Base-by-base conservation (phyloP, 1,140 invertebrate genomes). In the Sycophaga agraensis region DNA sequence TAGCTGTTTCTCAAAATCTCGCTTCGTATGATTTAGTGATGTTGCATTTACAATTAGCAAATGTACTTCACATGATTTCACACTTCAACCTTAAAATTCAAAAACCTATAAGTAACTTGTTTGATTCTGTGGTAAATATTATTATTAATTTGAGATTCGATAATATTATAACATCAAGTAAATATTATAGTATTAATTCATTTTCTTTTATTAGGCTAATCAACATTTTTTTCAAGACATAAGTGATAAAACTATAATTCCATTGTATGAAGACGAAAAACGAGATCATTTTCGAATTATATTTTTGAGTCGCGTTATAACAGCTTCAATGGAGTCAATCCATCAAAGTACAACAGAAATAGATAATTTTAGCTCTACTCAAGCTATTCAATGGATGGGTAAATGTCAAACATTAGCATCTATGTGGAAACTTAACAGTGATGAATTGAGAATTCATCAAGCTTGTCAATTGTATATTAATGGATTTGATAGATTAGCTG, bases 381-480 rank as follows among this genome's bases (percentile, higher is more conserved):
- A 90, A 64, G 86, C 87, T 63, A 71, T 84, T 21, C 66, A 74
- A 7, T 92, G 89, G 86, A 89, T 91, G 79, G 76, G 85, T 69
- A 86, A 87, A 69, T 87, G 90, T 60, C 79, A 88, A 42, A 82
- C 82, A 17, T 75, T 97, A 21, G 89, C 90, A 0, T 84, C 87
- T 39, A 85, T 90, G 49, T 96, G 94, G 92, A 85, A 87, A 59
- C 76, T 96, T 28, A 87, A 92, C 72, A 82, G 84, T 17, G 91
- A 93, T 69, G 84, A 86, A 64, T 77, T 96, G 34, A 85, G 87
- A 66, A 84, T 88, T 67, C 88, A 92, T 78, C 88, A 93, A 82
- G 85, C 91, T 43, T 85, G 86, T 68, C 86, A 92, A 68, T 79
- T 94, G 14, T 94, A 92, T 72, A 83, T 84, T 1, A 85, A 85